Percentiles rank a stretch among this genome's conserved stretches.
Conservation (phyloP, 2,113 vertebrate genomes). For the Clarias batrachus region DNA sequence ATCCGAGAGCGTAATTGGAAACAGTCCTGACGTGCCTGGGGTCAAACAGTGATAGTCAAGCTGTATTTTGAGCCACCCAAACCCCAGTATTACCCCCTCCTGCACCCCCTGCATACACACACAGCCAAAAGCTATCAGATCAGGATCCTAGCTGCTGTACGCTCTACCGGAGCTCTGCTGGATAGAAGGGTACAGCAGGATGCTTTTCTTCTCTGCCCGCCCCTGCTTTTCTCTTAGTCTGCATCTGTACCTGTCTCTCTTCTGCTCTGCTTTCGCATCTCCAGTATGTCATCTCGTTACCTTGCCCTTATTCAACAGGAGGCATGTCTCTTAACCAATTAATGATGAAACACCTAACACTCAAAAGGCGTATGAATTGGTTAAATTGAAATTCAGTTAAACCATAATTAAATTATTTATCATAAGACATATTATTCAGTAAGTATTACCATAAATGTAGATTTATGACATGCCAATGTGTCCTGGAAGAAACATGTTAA, state of each 20-base stretch:
- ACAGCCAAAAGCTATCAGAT: conserved; percentile 3
- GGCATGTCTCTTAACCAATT: not conserved
- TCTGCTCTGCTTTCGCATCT: conserved; percentile 32
- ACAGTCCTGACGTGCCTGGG: conserved; percentile 63
- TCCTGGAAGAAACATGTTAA: not conserved
- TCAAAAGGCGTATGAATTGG: not conserved
- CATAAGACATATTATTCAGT: not conserved
- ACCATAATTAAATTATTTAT: not conserved
- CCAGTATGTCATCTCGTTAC: conserved; percentile 27
- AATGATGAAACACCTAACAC: not conserved
- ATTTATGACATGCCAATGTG: not conserved
- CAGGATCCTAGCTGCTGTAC: conserved; percentile 20
- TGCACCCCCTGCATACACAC: not conserved
- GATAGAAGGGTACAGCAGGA: conserved; percentile 58
- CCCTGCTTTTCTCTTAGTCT: conserved; percentile 21
- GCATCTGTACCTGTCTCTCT: conserved; percentile 29
- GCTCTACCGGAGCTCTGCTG: not conserved
- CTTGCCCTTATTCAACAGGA: conserved; percentile 7
- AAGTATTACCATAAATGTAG: not conserved
- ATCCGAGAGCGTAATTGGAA: conserved; percentile 72
- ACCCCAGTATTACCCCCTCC: conserved; percentile 54
- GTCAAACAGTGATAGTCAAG: conserved; percentile 65
- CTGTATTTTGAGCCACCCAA: conserved; percentile 63
- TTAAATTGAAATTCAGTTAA: not conserved
- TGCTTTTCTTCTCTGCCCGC: conserved; percentile 21